These are phyloP conservation scores for Echeneis naucrates DNA, from an alignment of 2,797 vertebrate genomes.

Conservation along the genomic window DNA sequence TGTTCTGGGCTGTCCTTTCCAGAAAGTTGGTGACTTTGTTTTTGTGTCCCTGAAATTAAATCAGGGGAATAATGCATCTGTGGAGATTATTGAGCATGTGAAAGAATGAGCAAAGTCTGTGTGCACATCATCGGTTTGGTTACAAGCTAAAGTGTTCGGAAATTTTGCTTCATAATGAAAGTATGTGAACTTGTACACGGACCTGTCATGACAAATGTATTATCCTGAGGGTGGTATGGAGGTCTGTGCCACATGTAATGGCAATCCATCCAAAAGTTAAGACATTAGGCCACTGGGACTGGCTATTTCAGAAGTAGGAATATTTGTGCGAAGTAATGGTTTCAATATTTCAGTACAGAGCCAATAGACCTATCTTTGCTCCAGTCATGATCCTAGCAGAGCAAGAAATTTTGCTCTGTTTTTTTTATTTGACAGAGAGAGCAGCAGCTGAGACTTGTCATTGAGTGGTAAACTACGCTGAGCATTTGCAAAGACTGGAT, in stretches of 20 bases:
- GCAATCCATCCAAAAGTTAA: too few relatives aligned
- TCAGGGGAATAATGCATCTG: slow-evolving; percentile 19
- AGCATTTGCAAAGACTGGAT: not conserved
- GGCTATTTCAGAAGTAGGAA: too few relatives aligned
- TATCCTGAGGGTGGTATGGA: not conserved
- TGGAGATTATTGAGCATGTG: slow-evolving; percentile 39
- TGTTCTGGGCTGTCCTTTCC: not conserved
- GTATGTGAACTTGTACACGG: not conserved
- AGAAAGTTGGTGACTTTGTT: slow-evolving; percentile 39
- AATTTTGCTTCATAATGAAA: not conserved
- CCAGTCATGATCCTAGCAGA: not conserved
- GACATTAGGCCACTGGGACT: too few relatives aligned
- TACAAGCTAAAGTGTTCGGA: not conserved
- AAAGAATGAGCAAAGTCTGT: slow-evolving; percentile 15
- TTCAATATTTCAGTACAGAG: not conserved
- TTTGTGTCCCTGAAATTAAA: slow-evolving; percentile 46
- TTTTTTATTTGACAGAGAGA: not conserved
- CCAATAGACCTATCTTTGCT: not conserved
- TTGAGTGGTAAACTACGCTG: not conserved
- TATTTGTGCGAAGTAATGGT: too few relatives aligned
- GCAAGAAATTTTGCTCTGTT: not conserved
- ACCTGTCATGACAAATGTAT: not conserved
- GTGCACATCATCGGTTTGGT: slow-evolving; percentile 26
- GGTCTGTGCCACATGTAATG: too few relatives aligned
- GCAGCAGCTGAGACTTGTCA: slow-evolving; percentile 7